Conservation (phyloP, 2,113 vertebrate species). For the Prunella fulvescens region DNA sequence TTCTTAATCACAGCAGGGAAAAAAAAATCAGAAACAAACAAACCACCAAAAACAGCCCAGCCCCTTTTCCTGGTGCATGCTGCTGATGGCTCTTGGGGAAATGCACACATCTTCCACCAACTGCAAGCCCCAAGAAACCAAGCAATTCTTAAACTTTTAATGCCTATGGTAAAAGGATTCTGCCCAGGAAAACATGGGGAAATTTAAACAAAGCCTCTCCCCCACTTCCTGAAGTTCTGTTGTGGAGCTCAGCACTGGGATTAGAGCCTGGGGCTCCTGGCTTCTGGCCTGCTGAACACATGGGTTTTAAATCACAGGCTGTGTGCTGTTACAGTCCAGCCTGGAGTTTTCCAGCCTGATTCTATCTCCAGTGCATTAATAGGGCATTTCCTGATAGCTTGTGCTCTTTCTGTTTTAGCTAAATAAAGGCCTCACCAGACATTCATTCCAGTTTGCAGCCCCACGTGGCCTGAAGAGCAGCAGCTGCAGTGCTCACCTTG, state of each 20-base stretch:
- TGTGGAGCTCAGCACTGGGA: not conserved
- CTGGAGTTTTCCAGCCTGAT: not conserved
- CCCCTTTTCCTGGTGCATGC: not conserved
- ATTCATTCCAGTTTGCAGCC: not conserved
- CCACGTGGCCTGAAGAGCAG: not conserved
- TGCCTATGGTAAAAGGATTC: not conserved
- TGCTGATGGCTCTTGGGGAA: not conserved
- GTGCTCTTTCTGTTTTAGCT: not conserved
- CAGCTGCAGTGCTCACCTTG: not conserved
- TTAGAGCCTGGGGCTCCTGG: slow-evolving; percentile 22
- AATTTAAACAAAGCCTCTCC: not conserved
- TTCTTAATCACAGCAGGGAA: not conserved
- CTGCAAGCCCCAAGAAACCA: not conserved
- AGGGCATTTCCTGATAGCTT: slow-evolving; percentile 9
- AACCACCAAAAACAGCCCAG: not conserved
- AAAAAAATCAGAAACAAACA: not conserved
- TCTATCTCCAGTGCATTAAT: not conserved
- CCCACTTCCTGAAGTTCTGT: not conserved
- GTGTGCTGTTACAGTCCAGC: not conserved
- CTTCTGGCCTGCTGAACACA: not conserved
- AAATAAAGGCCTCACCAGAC: not conserved
- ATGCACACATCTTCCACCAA: not conserved
- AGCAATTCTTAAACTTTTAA: not conserved
- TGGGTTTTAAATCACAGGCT: not conserved
- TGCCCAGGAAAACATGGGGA: not conserved